Evolutionary conservation across 2,797 vertebrate genomes (phyloP).

Genomic region (Characodon lateralis): DNA sequence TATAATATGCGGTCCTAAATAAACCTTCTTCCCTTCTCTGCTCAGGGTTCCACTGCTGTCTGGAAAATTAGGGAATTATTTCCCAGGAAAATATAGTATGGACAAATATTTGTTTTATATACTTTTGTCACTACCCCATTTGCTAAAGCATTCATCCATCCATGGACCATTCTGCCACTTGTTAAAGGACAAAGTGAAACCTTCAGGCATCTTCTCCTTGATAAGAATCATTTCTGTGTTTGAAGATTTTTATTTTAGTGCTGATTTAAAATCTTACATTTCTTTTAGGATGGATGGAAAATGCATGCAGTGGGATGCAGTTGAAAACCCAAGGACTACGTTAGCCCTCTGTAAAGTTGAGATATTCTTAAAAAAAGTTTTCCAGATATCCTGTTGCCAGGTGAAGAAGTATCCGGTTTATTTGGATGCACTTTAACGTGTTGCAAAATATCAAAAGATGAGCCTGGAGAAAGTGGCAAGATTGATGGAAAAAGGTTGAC

Average conservation of each 20-base stretch:
- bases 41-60: neutral
- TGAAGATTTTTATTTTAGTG: conserved; percentile 12
- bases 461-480: conserved; percentile 66
- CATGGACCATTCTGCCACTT: conserved; percentile 22
- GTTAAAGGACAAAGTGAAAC: conserved; percentile 36
- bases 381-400: conserved; percentile 51
- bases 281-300: conserved; percentile 12
- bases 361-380: conserved; percentile 24
- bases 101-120: no score
- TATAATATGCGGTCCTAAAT: neutral
- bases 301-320: neutral
- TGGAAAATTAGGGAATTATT: neutral
- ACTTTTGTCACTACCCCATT: no score
- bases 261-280: neutral
- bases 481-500: conserved; percentile 82
- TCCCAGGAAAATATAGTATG: neutral
- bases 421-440: conserved; percentile 71
- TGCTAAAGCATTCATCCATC: no score
- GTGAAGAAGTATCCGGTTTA: conserved; percentile 26
- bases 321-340: no score
- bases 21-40: neutral
- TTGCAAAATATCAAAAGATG: conserved; percentile 71
- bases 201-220: conserved; percentile 30
- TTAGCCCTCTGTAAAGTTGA: neutral
- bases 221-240: conserved; percentile 12